Evolutionary conservation across 2,113 vertebrate species (phyloP).

Genomic region (Amblyornis subalaris): DNA sequence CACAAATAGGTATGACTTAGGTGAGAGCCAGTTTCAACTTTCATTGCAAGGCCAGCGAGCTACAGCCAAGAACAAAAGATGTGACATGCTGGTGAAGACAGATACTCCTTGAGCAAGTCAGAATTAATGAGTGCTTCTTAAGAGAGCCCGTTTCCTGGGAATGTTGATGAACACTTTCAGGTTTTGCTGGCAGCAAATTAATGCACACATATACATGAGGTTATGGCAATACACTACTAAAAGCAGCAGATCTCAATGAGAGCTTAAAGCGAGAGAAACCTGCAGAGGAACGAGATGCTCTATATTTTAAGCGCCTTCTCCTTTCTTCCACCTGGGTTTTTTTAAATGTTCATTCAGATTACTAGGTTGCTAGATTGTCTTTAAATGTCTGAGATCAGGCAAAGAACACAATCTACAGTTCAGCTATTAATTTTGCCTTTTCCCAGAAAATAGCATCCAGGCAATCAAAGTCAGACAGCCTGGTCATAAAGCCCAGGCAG

Average conservation of each 20-base stretch:
- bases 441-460: neutral
- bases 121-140: neutral
- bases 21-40: neutral
- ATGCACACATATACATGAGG: neutral
- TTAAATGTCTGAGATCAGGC: neutral
- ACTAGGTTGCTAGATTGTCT: neutral
- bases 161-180: neutral
- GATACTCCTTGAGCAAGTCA: neutral
- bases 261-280: neutral
- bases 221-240: neutral
- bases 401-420: neutral
- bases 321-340: neutral
- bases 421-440: neutral
- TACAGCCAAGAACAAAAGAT: neutral
- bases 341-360: neutral
- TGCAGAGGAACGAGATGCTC: neutral
- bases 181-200: neutral
- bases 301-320: neutral
- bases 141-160: neutral
- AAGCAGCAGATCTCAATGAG: neutral
- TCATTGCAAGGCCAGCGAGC: neutral
- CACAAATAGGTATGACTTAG: neutral
- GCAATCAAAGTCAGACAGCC: neutral
- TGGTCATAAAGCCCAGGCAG: neutral
- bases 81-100: neutral